Conservation (phyloP, 2,113 vertebrate species). For the Sander lucioperca region DNA sequence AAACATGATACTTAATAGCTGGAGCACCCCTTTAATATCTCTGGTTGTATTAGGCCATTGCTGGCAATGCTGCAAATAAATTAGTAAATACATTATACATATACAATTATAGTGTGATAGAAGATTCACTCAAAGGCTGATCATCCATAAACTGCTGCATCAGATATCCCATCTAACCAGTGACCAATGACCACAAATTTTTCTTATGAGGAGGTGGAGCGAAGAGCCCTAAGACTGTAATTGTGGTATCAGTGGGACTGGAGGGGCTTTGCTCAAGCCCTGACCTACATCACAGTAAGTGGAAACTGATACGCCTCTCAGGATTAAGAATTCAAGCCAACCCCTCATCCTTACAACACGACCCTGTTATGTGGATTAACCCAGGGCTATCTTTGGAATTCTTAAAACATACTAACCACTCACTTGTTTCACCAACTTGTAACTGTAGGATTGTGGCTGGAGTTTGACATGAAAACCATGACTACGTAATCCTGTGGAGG, state of each 20-base stretch:
- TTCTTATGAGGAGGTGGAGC: constrained; percentile 26
- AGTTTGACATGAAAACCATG: constrained; percentile 13
- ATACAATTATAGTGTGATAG: background rate
- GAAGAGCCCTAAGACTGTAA: constrained; percentile 41
- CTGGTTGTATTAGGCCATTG: background rate
- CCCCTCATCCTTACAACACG: constrained; percentile 61
- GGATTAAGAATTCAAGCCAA: constrained; percentile 77
- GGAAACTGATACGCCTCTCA: constrained; percentile 75
- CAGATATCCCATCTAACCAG: constrained; percentile 5
- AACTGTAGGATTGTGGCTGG: constrained; percentile 22
- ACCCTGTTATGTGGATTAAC: constrained; percentile 75
- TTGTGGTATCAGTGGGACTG: constrained; percentile 61
- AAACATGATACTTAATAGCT: background rate
- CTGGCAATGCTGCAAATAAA: background rate
- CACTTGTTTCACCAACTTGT: constrained; percentile 48
- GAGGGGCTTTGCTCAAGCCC: constrained; percentile 67
- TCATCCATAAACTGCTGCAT: constrained; percentile 7
- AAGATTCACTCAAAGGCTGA: background rate
- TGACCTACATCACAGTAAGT: constrained; percentile 80
- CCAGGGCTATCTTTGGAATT: constrained; percentile 70
- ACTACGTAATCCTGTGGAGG: background rate
- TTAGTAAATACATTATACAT: too few species aligned
- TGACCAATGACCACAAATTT: constrained; percentile 46
- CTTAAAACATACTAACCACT: constrained; percentile 56
- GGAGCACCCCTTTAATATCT: background rate